Base-by-base conservation (phyloP, 1,140 invertebrate genomes). In the Scaptomyza hsui region DNA sequence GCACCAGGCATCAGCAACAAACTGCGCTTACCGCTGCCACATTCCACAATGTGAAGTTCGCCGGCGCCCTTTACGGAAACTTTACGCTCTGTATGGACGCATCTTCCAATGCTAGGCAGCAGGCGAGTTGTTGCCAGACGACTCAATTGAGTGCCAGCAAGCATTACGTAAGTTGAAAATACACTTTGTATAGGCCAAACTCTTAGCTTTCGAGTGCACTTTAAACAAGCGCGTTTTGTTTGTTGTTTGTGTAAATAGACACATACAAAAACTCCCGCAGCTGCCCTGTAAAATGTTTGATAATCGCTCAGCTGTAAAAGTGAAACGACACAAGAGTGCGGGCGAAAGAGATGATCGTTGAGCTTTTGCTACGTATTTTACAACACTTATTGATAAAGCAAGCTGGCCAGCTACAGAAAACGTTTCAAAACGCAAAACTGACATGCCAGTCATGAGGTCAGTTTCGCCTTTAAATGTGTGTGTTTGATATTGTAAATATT, bases 1-100 rank as follows among this genome's bases (percentile, higher is more conserved):
- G 95, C 95, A 49, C 96, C 96, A 3, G 96, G 97, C 76, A 97
- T 92, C 37, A 96, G 93, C 1, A 98, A 86, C 0, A 97, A 74
- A 53, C 93, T 93, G 78, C 95, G 94, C 0, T 93, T 70, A 4
- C 96, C 97, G 75, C 81, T 92, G 5, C 96, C 96, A 47, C 94
- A 93, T 91, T 94, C 94, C 4, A 96, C 92, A 92, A 96, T 96
- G 90, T 97, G 96, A 44, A 93, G 93, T 55, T 94, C 91, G 19
- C 61, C 61, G 91, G 24, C 72, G 9, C 93, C 93, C 59, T 93
- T 92, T 0, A 96, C 93, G 68, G 93, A 92, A 9, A 95, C 89
- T 90, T 93, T 94, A 10, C 91, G 75, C 72, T 94, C 93, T 71
- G 92, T 69, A 47, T 89, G 81, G 1, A 68, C 19, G 29, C 45